Conservation (phyloP, 2,797 vertebrate genomes). For the Caiman crocodilus region DNA sequence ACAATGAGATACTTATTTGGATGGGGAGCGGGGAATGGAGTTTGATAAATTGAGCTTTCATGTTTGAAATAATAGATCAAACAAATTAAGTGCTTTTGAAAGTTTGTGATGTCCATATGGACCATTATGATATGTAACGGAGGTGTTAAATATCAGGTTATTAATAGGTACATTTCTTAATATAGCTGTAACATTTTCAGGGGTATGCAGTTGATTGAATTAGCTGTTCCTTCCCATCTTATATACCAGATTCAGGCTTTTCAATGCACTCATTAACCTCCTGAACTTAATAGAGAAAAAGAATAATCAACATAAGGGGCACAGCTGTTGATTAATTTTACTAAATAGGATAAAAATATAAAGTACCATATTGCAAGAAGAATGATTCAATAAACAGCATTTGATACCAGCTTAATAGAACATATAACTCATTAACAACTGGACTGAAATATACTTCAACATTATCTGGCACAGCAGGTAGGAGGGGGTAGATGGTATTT, state of each 20-base stretch:
- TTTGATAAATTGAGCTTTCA: not conserved
- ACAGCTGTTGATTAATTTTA: conserved; percentile 80
- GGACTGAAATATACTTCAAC: not conserved
- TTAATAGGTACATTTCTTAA: conserved; percentile 64
- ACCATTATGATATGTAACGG: conserved; percentile 27
- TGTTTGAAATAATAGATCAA: conserved; percentile 25
- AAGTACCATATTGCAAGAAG: conserved; percentile 68
- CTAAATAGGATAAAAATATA: conserved; percentile 70
- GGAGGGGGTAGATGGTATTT: conserved; percentile 71
- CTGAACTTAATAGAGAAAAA: conserved; percentile 25
- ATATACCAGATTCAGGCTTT: conserved; percentile 41
- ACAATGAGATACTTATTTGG: not conserved
- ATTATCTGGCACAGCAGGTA: conserved; percentile 41
- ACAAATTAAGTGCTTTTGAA: conserved; percentile 9
- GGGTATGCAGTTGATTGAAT: conserved; percentile 51
- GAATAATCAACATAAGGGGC: conserved; percentile 64
- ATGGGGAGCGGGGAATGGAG: not conserved
- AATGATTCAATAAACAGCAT: conserved; percentile 62
- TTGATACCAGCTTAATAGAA: conserved; percentile 70
- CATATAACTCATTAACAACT: conserved; percentile 66
- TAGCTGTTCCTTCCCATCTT: conserved; percentile 43
- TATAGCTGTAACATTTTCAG: conserved; percentile 58
- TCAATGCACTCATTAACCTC: conserved; percentile 76
- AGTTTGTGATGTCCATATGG: conserved; percentile 39
- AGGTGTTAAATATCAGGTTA: conserved; percentile 56